Evolutionary conservation across 2,113 vertebrate species (phyloP).

Genomic region (Ammospiza nelsoni): DNA sequence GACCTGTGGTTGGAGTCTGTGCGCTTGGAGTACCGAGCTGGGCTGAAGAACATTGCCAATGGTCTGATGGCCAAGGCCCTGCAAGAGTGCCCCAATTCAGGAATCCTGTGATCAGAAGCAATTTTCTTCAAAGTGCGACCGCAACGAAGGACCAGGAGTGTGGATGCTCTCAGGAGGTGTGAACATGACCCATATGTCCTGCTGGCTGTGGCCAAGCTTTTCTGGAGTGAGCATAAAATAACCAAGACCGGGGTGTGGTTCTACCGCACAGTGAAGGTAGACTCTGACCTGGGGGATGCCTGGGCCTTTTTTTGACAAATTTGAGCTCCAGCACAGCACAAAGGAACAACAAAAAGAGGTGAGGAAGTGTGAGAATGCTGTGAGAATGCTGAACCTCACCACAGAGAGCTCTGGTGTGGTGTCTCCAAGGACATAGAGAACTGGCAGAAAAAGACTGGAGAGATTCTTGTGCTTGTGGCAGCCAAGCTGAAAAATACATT

Average conservation of each 20-base stretch:
- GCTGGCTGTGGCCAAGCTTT: constrained; percentile 94
- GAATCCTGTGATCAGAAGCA: constrained; percentile 92
- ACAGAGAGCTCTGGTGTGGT: constrained; percentile 91
- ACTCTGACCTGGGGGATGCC: constrained; percentile 94
- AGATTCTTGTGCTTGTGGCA: constrained; percentile 87
- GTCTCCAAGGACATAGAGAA: constrained; percentile 92
- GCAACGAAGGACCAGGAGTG: constrained; percentile 95
- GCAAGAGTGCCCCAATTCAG: constrained; percentile 87
- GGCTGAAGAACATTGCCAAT: constrained; percentile 94
- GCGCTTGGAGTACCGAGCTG: constrained; percentile 87
- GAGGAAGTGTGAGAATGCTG: constrained; percentile 78
- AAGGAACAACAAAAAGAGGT: constrained; percentile 93
- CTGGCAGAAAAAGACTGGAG: constrained; percentile 93
- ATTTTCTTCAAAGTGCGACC: constrained; percentile 92
- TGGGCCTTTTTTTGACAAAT: constrained; percentile 97
- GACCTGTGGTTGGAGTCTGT: constrained; percentile 96
- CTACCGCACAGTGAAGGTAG: constrained; percentile 93
- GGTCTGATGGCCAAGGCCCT: constrained; percentile 96
- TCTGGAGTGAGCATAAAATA: constrained; percentile 97
- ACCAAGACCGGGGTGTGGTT: constrained; percentile 97
- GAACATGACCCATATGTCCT: constrained; percentile 96
- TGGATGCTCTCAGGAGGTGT: constrained; percentile 97
- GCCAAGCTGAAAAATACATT: constrained; percentile 91
- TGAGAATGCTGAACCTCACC: constrained; percentile 89
- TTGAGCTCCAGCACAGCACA: constrained; percentile 92